A percentile compares a stretch with the other conserved stretches of the same genome.
These are phyloP conservation scores for Drosophila burlai DNA, from an alignment of 1,140 invertebrate species.

Conservation along the genomic window DNA sequence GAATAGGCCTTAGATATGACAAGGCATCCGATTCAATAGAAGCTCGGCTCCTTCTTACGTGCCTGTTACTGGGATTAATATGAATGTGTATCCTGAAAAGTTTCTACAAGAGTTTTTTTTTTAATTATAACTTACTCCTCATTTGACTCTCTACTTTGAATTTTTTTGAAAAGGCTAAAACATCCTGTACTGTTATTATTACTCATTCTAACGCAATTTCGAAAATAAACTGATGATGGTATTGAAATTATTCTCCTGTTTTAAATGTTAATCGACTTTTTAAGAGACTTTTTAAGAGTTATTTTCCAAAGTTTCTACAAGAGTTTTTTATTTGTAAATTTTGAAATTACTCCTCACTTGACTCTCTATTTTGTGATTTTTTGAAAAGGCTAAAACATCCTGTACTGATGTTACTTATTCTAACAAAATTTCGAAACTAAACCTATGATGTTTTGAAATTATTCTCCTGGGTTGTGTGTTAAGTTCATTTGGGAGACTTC, in stretches of 20 bases:
- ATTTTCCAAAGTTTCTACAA: neutral
- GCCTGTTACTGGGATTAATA: neutral
- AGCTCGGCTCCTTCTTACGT: neutral
- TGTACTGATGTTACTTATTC: conserved; percentile 4
- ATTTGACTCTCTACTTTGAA: neutral
- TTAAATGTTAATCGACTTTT: too few relatives aligned
- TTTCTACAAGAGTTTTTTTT: neutral
- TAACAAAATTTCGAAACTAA: conserved; percentile 6
- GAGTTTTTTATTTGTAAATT: neutral
- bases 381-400: neutral
- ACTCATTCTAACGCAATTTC: conserved; percentile 14
- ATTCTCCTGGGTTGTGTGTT: neutral
- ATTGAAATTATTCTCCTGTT: neutral
- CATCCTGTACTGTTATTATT: neutral
- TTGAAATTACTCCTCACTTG: conserved; percentile 5
- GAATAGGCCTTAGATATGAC: neutral
- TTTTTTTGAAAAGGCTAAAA: neutral
- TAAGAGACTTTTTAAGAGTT: neutral
- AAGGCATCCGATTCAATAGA: neutral
- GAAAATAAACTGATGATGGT: neutral
- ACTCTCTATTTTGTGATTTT: neutral
- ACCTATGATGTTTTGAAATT: neutral
- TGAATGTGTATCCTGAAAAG: neutral
- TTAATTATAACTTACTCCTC: conserved; percentile 9
- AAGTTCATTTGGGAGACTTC: neutral